Percentiles rank a stretch among this genome's conserved stretches.
Evolutionary conservation across 2,113 vertebrate genomes (phyloP).

Genomic region (Ceratotherium simum): DNA sequence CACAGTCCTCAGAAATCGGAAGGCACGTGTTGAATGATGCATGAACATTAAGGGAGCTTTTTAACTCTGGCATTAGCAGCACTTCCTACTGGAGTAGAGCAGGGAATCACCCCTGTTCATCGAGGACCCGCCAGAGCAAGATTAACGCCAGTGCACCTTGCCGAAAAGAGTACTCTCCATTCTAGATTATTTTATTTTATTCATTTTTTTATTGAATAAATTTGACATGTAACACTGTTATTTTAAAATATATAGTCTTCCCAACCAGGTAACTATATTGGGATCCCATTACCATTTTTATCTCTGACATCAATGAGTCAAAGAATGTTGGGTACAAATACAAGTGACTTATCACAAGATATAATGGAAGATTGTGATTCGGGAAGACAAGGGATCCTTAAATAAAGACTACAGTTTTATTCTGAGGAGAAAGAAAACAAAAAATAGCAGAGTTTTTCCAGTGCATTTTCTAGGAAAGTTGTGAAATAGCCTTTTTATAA

Average conservation of each 20-base stretch:
- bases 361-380: not conserved
- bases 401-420: not conserved
- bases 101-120: slow-evolving; percentile 17
- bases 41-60: slow-evolving; percentile 5
- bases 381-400: not conserved
- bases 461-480: slow-evolving; percentile 55
- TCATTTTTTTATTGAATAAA: too few relatives aligned
- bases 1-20: not conserved
- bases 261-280: slow-evolving; percentile 12
- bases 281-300: slow-evolving; percentile 10
- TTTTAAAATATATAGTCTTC: slow-evolving; percentile 10
- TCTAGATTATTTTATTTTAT: not conserved
- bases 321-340: not conserved
- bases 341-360: not conserved
- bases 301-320: slow-evolving; percentile 16
- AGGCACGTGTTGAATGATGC: slow-evolving; percentile 3
- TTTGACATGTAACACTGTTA: too few relatives aligned
- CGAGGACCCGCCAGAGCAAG: slow-evolving; percentile 50
- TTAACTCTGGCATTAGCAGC: not conserved
- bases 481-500: slow-evolving; percentile 59
- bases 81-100: not conserved
- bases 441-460: not conserved
- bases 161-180: not conserved
- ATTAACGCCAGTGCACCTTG: not conserved
- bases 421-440: not conserved